A percentile compares a stretch with the other conserved stretches of the same genome.
phyloP scores from a whole-genome alignment of 2,888 invertebrate genomes.

The Boloria selene region DNA sequence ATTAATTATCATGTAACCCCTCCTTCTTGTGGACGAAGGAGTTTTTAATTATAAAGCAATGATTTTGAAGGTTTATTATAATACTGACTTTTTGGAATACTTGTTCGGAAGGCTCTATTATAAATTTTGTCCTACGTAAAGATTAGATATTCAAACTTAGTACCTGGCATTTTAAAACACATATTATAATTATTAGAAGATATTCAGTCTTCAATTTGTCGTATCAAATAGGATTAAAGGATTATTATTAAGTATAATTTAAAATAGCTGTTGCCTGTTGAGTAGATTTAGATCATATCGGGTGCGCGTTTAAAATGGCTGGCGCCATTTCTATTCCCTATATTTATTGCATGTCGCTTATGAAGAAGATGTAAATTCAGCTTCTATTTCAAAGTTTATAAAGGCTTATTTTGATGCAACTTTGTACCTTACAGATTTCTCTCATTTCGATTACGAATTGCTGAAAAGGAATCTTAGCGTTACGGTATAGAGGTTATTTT shows the following conservation, averaged over 20 bases:
- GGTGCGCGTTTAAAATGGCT: conserved; percentile 59
- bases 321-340: conserved; percentile 73
- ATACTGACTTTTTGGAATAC: too few relatives aligned
- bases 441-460: conserved; percentile 49
- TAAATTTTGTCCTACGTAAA: not conserved
- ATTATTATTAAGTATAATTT: conserved; percentile 51
- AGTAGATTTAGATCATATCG: conserved; percentile 70
- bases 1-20: too few relatives aligned
- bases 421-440: conserved; percentile 56
- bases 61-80: too few relatives aligned
- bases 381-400: conserved; percentile 59
- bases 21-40: too few relatives aligned
- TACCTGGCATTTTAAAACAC: conserved; percentile 18
- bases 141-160: not conserved
- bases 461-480: conserved; percentile 50
- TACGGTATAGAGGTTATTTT: conserved; percentile 44
- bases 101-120: not conserved
- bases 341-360: conserved; percentile 58
- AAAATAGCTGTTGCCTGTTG: conserved; percentile 58
- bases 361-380: conserved; percentile 64
- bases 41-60: too few relatives aligned
- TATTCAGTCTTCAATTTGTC: conserved; percentile 33
- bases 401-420: conserved; percentile 60
- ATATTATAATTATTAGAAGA: conserved; percentile 16
- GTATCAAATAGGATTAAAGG: conserved; percentile 42